Conservation (phyloP, 2,113 vertebrate genomes). For the Leuciscus idus region DNA sequence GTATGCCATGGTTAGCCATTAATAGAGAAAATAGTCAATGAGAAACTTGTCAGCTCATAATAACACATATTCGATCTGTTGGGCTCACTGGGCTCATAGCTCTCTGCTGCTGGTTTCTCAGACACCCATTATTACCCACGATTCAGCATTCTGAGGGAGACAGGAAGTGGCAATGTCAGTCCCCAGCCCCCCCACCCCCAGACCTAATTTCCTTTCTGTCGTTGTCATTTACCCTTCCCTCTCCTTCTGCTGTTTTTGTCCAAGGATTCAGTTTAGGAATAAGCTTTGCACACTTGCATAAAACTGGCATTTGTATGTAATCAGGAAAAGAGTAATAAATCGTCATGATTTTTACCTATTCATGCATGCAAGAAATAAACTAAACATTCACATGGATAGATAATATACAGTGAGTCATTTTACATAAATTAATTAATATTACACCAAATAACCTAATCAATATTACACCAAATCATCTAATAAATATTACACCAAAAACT, state of each 20-base stretch:
- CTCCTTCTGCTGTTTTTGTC: slow-evolving; percentile 8
- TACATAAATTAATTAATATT: not conserved
- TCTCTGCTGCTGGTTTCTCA: not conserved
- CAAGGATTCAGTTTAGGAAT: not conserved
- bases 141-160: slow-evolving; percentile 20
- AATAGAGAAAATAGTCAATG: not conserved
- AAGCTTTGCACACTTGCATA: not conserved
- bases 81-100: not conserved
- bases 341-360: not conserved
- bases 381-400: not conserved
- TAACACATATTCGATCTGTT: not conserved
- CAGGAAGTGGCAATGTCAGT: slow-evolving; percentile 39
- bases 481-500: not conserved
- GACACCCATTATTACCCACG: slow-evolving; percentile 26
- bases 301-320: not conserved
- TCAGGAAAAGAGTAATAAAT: not conserved
- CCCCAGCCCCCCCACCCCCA: not conserved
- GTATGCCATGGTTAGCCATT: not conserved
- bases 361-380: not conserved
- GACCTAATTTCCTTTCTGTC: slow-evolving; percentile 43
- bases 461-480: not conserved
- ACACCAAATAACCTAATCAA: not conserved
- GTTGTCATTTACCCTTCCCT: slow-evolving; percentile 21
- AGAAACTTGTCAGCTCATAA: slow-evolving; percentile 12
- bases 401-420: not conserved